A percentile compares a stretch with the other conserved stretches of the same genome.
Conservation (phyloP, 2,797 vertebrate genomes). For the Pangasius djambal region DNA sequence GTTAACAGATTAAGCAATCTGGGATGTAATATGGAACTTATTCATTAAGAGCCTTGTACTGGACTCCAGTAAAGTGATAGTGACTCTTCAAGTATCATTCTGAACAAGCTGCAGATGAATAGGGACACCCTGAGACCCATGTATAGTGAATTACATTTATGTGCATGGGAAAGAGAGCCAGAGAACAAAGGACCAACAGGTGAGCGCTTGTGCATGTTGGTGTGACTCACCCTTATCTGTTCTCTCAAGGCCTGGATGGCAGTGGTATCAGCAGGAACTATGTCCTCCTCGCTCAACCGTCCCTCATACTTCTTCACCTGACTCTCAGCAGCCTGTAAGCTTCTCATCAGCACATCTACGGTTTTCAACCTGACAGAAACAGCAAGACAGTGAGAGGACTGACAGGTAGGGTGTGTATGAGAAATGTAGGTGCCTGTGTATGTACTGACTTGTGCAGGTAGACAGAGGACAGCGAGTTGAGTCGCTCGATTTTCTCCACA, state of each 20-base stretch:
- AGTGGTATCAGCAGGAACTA: slow-evolving; percentile 82
- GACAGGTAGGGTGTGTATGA: neutral
- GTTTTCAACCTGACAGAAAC: slow-evolving; percentile 84
- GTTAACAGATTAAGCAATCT: neutral
- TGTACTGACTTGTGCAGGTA: slow-evolving; percentile 90
- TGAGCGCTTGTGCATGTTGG: neutral
- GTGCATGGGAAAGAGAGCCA: neutral
- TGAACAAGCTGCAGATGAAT: neutral
- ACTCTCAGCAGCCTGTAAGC: slow-evolving; percentile 85
- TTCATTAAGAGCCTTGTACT: neutral
- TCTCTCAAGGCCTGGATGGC: slow-evolving; percentile 81
- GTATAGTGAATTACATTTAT: neutral
- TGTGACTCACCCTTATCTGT: slow-evolving; percentile 76
- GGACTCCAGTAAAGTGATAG: neutral
- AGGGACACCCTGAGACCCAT: neutral
- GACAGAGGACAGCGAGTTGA: slow-evolving; percentile 84
- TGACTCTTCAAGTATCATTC: neutral
- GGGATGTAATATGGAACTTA: neutral
- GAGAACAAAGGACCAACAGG: neutral
- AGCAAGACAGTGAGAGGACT: neutral
- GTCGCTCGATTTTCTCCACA: slow-evolving; percentile 85
- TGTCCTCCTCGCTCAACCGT: slow-evolving; percentile 91
- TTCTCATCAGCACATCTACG: slow-evolving; percentile 83
- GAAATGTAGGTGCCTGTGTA: no score
- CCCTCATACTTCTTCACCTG: slow-evolving; percentile 88